Base-by-base conservation (phyloP, 1,140 invertebrate genomes). In the Cylas formicarius region DNA sequence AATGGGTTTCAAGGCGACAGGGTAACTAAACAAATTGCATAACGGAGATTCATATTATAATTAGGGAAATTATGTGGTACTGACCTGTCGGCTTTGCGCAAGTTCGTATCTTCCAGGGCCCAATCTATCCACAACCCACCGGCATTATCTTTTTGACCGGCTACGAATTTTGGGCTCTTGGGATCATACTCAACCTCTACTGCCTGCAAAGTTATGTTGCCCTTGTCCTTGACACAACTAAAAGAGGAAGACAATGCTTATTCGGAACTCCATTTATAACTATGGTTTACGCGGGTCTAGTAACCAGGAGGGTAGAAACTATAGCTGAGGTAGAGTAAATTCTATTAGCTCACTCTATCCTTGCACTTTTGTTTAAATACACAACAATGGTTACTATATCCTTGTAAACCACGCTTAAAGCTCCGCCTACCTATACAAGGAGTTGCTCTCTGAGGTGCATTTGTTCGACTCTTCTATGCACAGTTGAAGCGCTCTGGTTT, bases 71-170 rank as follows among this genome's bases (percentile, higher is more conserved):
- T n/a, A n/a, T n/a, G n/a, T n/a, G n/a, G n/a, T n/a, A 45, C 59
- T 57, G 54, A 84, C 81, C 80, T 80, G 65, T 87, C 84, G n/a
- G 80, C 83, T 62, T 82, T 82, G 43, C 73, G 75, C 21, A 87
- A 64, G 17, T 76, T 79, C 16, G 81, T 78, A 50, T 82, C 78
- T 45, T 86, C 83, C 1, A 81, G 68, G 1, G 83, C 81, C 84
- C 84, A 86, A 46, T 85, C 82, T 3, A 87, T 72, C 62, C 69
- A 72, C 0, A 82, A 67, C 0, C 82, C 83, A 1, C 72, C 66
- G 3, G 63, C 60, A 37, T 78, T 73, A 8, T 79, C 71, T 27
- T 73, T 71, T 9, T 72, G 68, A 2, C 74, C 72, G 48, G 65
- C 76, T 17, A 69, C 81, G 63, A 74, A 84, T 57, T 69, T 72